These are phyloP conservation scores for Catamblyrhynchus diadema DNA, from an alignment of 2,797 vertebrate genomes.

Conservation along the genomic window DNA sequence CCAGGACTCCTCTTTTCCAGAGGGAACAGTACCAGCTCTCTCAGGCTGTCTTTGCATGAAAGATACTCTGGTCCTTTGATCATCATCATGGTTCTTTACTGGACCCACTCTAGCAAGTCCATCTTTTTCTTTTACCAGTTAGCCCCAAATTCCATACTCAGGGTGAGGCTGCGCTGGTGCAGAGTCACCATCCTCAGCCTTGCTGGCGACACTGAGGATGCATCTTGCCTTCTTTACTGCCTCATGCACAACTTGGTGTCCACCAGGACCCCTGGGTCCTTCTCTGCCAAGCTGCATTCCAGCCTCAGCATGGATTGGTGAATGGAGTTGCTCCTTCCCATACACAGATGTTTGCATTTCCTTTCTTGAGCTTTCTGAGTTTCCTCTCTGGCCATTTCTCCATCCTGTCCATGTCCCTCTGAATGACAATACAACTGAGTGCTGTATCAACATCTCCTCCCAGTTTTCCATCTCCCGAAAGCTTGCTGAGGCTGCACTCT, in stretches of 20 bases:
- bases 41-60: not conserved
- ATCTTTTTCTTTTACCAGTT: not conserved
- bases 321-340: not conserved
- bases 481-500: not conserved
- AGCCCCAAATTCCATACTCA: not conserved
- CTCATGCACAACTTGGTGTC: not conserved
- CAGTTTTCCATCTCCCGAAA: not conserved
- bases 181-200: not conserved
- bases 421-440: not conserved
- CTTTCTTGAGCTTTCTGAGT: not conserved
- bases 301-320: not conserved
- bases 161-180: not conserved
- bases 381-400: not conserved
- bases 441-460: not conserved
- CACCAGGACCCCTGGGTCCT: not conserved
- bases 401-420: rapidly evolving
- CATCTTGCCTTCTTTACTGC: not conserved
- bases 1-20: not conserved
- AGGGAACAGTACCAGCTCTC: not conserved
- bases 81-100: not conserved
- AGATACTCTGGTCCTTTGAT: not conserved
- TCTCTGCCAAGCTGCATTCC: not conserved
- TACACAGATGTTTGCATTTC: not conserved
- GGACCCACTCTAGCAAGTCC: not conserved
- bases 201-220: not conserved